Percentiles rank a stretch among this genome's conserved stretches.
phyloP scores from a whole-genome alignment of 1,140 invertebrate species.

The Choristoneura fumiferana region DNA sequence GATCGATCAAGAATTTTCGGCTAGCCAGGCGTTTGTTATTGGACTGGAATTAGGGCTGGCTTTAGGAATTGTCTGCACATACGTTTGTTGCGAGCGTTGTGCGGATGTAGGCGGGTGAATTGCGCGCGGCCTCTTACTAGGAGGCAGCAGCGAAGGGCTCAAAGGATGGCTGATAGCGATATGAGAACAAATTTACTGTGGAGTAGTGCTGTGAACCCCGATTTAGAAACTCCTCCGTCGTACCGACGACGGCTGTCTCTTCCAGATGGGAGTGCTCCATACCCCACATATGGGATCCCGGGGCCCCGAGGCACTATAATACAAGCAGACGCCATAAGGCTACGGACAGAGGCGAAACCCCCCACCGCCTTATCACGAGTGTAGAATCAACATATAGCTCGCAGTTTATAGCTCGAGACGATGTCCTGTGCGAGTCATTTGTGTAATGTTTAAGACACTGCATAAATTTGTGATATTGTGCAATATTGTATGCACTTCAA shows the following conservation, averaged over 20 bases:
- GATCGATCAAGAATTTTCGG: conserved; percentile 66
- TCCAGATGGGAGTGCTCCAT: conserved; percentile 40
- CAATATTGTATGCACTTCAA: background rate
- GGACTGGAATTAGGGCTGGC: conserved; percentile 68
- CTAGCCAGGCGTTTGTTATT: conserved; percentile 63
- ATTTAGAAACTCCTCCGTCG: conserved; percentile 64
- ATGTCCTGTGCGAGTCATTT: background rate
- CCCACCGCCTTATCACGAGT: conserved; percentile 72
- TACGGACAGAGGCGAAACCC: conserved; percentile 52
- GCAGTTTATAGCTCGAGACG: background rate
- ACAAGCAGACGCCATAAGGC: conserved; percentile 43
- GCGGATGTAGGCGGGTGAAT: conserved; percentile 46
- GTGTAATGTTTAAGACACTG: background rate
- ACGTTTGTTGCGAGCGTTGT: conserved; percentile 61
- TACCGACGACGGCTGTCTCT: conserved; percentile 54
- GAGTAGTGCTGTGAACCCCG: conserved; percentile 53
- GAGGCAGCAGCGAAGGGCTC: conserved; percentile 41
- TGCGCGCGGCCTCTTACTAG: conserved; percentile 37
- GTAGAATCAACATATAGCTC: conserved; percentile 34
- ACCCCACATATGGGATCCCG: conserved; percentile 38
- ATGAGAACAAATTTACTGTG: conserved; percentile 63
- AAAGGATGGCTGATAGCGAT: conserved; percentile 46
- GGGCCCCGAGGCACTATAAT: conserved; percentile 29
- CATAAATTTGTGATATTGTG: conserved; percentile 15
- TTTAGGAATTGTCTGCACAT: conserved; percentile 64